phyloP scores from a whole-genome alignment of 1,140 invertebrate species.

The Stenopsyche tienmushanensis region DNA sequence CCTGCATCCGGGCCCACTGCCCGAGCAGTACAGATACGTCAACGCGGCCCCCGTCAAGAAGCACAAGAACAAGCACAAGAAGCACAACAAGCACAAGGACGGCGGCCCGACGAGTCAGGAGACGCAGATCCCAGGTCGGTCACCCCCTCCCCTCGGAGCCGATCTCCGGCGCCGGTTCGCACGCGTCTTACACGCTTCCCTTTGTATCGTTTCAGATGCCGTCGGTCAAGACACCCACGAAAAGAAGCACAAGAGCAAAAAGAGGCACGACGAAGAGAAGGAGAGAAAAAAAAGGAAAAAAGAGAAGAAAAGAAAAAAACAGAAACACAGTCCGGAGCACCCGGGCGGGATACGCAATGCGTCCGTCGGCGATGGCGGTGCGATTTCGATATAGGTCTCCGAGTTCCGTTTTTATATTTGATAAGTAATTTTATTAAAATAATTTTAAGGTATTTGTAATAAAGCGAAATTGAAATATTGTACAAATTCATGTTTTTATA shows the following conservation, averaged over 20 bases:
- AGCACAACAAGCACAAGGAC: constrained; percentile 90
- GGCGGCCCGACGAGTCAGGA: constrained; percentile 73
- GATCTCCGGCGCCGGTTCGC: too few relatives aligned
- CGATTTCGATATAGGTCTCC: too few relatives aligned
- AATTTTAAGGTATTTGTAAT: background rate
- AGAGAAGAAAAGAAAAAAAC: constrained; percentile 93
- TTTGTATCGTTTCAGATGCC: constrained; percentile 51
- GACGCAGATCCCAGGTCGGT: constrained; percentile 58
- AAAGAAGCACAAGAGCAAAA: constrained; percentile 96
- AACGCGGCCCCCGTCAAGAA: constrained; percentile 89
- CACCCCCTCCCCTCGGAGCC: too few relatives aligned
- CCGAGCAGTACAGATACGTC: constrained; percentile 93
- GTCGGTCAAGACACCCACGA: constrained; percentile 82
- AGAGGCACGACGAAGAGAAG: constrained; percentile 90
- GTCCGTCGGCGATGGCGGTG: too few relatives aligned
- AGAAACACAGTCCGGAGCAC: constrained; percentile 90
- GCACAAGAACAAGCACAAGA: constrained; percentile 93
- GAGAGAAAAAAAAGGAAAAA: constrained; percentile 93
- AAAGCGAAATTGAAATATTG: background rate
- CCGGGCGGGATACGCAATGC: constrained; percentile 64
- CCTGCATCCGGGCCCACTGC: constrained; percentile 92
- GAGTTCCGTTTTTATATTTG: background rate
- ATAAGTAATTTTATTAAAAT: constrained; percentile 2
- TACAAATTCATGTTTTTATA: constrained; percentile 1
- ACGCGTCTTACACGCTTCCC: background rate